Evolutionary conservation across 2,797 vertebrate species (phyloP).

Genomic region (Paedocypris micromegethes): DNA sequence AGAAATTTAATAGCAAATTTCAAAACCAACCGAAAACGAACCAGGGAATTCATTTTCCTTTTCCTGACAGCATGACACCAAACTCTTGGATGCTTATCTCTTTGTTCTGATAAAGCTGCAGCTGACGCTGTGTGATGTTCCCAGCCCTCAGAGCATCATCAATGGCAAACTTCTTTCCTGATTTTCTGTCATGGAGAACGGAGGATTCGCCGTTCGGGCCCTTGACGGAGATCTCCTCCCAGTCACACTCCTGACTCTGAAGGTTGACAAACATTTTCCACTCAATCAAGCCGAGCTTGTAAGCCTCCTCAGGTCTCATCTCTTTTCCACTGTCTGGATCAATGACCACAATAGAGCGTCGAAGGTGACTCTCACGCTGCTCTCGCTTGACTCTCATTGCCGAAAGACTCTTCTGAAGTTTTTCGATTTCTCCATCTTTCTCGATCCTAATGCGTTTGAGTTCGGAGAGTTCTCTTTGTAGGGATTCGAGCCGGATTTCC

Average conservation of each 20-base stretch:
- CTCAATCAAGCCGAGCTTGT: conserved; percentile 85
- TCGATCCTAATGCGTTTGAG: conserved; percentile 76
- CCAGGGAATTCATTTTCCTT: conserved; percentile 51
- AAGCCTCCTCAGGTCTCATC: conserved; percentile 92
- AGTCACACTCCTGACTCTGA: conserved; percentile 94
- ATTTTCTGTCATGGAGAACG: conserved; percentile 90
- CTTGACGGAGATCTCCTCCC: conserved; percentile 93
- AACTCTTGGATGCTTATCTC: conserved; percentile 95
- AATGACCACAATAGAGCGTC: conserved; percentile 92
- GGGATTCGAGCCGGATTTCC: conserved; percentile 78
- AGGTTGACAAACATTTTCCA: conserved; percentile 97
- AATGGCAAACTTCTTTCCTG: conserved; percentile 90
- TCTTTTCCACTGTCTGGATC: conserved; percentile 91
- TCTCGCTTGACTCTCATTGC: conserved; percentile 83
- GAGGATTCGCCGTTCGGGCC: conserved; percentile 87
- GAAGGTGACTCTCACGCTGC: conserved; percentile 91
- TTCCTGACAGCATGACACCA: conserved; percentile 86
- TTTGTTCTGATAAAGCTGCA: conserved; percentile 88
- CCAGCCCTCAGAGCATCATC: conserved; percentile 84
- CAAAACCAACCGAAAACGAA: conserved; percentile 10
- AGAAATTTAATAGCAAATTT: conserved; percentile 16
- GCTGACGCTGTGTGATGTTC: conserved; percentile 76
- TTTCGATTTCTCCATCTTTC: conserved; percentile 86
- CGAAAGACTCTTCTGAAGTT: conserved; percentile 80
- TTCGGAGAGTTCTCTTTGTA: conserved; percentile 83